Evolutionary conservation across 2,888 invertebrate species (phyloP), one percentile per base, ranked within the genome.

Genomic region (Harpalus rubripes): DNA sequence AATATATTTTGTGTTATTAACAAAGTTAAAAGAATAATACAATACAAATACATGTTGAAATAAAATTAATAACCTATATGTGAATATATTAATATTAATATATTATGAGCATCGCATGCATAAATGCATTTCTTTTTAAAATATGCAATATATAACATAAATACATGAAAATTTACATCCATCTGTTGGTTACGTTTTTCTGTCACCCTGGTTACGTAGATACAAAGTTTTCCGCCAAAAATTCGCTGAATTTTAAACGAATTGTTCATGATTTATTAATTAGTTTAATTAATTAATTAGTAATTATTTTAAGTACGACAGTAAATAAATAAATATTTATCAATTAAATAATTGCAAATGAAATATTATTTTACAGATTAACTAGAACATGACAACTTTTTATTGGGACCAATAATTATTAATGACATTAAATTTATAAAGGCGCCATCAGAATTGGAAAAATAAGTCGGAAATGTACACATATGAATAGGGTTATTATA

Each of bases 41-140:
- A 80, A 61, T 32, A 61, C 22, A 61, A 61, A 80, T 61, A 80
- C 80, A 80, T 80, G 80, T 52, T 52, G 44, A 52, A 52, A 52
- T 52, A 61, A 16, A 61, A 61, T 61, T 61, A 61, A 61, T 61
- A 61, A 61, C 61, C 22, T 18, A 18, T 18, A 61, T 1, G 22
- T 61, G 61, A 61, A 61, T 61, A 61, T 61, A 52, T 52, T 52
- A 52, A 52, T 22, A 61, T 61, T 10, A 61, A 61, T 61, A 61
- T 61, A 61, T 61, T 61, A 61, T 61, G 61, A 61, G 8, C 16
- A 61, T 18, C n/a, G 61, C 22, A 61, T 61, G 61, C 61, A 61
- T 22, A 72, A 32, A 18, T 15, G 32, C n/a, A 72, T 72, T 15
- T 32, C 32, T 72, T 72, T 72, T 72, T 72, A 26, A 72, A 72